Evolutionary conservation across 2,888 invertebrate genomes (phyloP).

Genomic region (Callinectes sapidus): DNA sequence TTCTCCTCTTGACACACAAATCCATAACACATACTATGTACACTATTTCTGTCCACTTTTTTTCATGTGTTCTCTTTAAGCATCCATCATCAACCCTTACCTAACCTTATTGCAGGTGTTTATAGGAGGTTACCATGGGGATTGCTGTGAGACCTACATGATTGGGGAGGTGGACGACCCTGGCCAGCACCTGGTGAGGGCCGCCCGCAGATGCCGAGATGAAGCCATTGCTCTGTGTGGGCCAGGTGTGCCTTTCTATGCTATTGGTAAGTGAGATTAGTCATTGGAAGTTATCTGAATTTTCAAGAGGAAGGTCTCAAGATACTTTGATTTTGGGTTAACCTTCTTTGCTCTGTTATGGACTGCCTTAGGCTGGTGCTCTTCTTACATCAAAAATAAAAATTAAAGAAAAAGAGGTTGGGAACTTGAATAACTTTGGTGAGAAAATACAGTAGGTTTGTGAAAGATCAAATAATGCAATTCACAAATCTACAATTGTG

Average conservation of each 20-base stretch:
- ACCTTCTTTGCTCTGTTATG: too few relatives aligned
- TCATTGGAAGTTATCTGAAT: background rate
- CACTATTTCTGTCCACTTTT: background rate
- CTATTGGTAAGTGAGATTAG: slow-evolving; percentile 77
- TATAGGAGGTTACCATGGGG: slow-evolving; percentile 91
- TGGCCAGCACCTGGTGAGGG: slow-evolving; percentile 83
- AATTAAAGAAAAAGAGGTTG: too few relatives aligned
- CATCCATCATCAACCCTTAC: background rate
- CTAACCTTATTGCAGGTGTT: slow-evolving; percentile 78
- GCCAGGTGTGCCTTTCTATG: slow-evolving; percentile 78
- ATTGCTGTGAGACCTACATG: slow-evolving; percentile 90
- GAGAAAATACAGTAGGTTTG: too few relatives aligned
- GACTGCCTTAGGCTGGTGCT: too few relatives aligned
- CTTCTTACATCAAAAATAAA: too few relatives aligned
- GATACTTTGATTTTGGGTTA: too few relatives aligned
- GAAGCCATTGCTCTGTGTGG: slow-evolving; percentile 80
- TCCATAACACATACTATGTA: background rate
- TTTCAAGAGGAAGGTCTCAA: too few relatives aligned
- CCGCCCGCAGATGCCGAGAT: slow-evolving; percentile 84
- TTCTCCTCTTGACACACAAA: background rate
- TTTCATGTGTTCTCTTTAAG: background rate
- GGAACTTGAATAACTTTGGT: too few relatives aligned
- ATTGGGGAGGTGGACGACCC: slow-evolving; percentile 89
- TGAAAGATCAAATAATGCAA: too few relatives aligned
- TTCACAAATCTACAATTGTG: too few relatives aligned